Evolutionary conservation across 30 jellyfish, hydroid and myxozoan species (phyloP), one percentile per base, ranked within the genome.

Genomic region (Mastigias papua): DNA sequence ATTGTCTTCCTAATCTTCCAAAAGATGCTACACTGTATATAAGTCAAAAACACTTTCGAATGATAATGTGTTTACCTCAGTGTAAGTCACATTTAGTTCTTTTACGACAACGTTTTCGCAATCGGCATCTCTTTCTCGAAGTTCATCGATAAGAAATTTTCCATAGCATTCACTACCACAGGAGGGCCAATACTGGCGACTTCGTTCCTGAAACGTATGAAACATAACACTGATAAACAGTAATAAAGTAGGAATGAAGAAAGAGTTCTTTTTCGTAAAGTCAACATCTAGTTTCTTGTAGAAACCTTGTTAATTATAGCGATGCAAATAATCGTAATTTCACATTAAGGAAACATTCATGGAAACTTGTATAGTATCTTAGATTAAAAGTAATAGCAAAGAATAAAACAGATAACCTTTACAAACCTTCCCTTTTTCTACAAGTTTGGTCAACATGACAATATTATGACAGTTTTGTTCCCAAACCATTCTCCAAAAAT

Each of bases 401-500:
- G 33, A 22, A 60, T 7, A 60, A 22, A 21, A 10, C 19, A 0
- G 30, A 10, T 61, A 51, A 51, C 2, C 17, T 13, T 17, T 23
- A 21, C 74, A n/a, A 63, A 94, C 99, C 97, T 94, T 97, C 31
- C 94, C 94, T 83, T 88, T 96, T 62, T 96, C 99, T 70, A 29
- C 86, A 20, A 96, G 95, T 48, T 85, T 92, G 16, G 99, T 96
- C 37, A 96, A 89, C 98, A 96, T 96, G 61, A 96, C 98, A 51
- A 96, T 86, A 61, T 75, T 69, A 27, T 85, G 90, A 49, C 93
- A 96, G 60, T 96, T 91, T 70, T 91, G 95, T 71, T 96, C 98
- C 96, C 93, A 82, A 48, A 96, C 67, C 99, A 96, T 96, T 62
- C 98, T 76, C 99, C 99, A 96, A 37, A 96, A 91, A 76, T 96